Evolutionary conservation across 2,888 invertebrate genomes (phyloP).

Genomic region (Eupeodes luniger): DNA sequence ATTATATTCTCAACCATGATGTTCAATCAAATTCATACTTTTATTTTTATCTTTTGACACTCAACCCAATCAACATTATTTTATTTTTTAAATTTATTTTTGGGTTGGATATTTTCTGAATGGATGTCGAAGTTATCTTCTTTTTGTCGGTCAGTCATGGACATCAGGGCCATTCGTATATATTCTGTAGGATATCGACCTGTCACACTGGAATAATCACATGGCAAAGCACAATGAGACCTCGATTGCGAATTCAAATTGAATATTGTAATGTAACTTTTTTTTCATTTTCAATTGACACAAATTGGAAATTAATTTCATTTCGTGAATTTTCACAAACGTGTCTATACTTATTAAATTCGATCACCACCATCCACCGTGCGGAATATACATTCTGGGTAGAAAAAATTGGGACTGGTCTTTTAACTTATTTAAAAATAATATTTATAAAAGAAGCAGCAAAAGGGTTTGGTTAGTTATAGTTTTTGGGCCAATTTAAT

Average conservation of each 20-base stretch:
- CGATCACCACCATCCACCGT: neutral
- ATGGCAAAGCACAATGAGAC: neutral
- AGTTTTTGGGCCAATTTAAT: too few relatives aligned
- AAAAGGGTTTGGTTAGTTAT: too few relatives aligned
- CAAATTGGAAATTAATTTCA: conserved; percentile 5
- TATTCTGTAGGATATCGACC: neutral
- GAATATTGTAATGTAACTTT: neutral
- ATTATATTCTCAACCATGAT: neutral
- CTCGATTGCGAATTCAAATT: conserved; percentile 4
- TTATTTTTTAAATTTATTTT: neutral
- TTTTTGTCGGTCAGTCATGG: neutral
- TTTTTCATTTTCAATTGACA: conserved; percentile 4
- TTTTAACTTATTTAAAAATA: neutral
- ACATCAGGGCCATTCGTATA: neutral
- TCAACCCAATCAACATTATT: neutral
- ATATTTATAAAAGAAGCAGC: too few relatives aligned
- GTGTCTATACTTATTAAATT: neutral
- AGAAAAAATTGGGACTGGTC: neutral
- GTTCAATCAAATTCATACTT: neutral
- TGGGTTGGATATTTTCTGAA: neutral
- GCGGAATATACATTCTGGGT: neutral
- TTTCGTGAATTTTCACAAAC: neutral
- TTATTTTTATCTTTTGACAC: neutral
- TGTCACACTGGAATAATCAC: conserved; percentile 5
- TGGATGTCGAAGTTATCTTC: neutral